A percentile compares a stretch with the other conserved stretches of the same genome.
Conservation (phyloP, 2,888 invertebrate genomes). For the Zygogramma bicolorata region DNA sequence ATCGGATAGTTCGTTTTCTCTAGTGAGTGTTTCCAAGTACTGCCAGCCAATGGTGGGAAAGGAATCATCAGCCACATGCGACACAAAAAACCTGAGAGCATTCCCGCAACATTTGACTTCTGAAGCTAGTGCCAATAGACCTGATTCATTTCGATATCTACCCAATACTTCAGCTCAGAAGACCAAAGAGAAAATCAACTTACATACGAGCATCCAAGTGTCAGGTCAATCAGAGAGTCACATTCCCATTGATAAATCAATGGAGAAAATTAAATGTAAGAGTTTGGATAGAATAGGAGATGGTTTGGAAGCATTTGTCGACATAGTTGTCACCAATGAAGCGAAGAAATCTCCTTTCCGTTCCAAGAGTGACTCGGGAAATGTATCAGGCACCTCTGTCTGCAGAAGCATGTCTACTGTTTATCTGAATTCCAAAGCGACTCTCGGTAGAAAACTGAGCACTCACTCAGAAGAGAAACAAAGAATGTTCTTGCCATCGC, state of each 20-base stretch:
- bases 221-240: constrained; percentile 37
- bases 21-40: constrained; percentile 74
- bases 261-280: constrained; percentile 69
- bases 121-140: constrained; percentile 48
- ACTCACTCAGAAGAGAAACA: constrained; percentile 61
- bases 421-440: constrained; percentile 27
- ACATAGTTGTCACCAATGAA: constrained; percentile 74
- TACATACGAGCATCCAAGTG: constrained; percentile 45
- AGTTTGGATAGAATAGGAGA: constrained; percentile 83
- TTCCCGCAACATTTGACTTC: constrained; percentile 28
- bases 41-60: constrained; percentile 30
- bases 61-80: constrained; percentile 64
- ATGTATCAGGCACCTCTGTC: constrained; percentile 51
- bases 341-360: constrained; percentile 32
- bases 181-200: constrained; percentile 20
- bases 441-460: constrained; percentile 45
- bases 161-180: constrained; percentile 31
- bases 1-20: constrained; percentile 78
- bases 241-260: constrained; percentile 36
- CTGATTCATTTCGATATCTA: constrained; percentile 52
- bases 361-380: constrained; percentile 60
- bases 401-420: constrained; percentile 57
- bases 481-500: constrained; percentile 61
- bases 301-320: constrained; percentile 78
- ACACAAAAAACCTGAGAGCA: constrained; percentile 23